Conservation (phyloP, 2,888 invertebrate genomes). For the Hydropsyche betteni region DNA sequence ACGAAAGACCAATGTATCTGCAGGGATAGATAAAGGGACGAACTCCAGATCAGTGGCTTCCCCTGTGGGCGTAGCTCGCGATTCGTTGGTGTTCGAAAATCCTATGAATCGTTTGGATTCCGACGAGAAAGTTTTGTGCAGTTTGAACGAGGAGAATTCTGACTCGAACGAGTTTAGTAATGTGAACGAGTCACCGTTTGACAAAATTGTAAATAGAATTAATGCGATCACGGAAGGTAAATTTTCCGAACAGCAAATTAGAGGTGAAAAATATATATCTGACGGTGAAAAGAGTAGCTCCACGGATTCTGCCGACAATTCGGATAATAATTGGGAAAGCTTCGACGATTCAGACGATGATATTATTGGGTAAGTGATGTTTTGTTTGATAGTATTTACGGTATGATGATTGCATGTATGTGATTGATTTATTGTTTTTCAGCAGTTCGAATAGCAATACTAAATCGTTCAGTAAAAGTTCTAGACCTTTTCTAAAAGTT, state of each 20-base stretch:
- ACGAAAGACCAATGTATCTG: neutral
- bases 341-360: conserved; percentile 45
- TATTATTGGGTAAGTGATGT: conserved; percentile 43
- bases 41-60: neutral
- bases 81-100: no score
- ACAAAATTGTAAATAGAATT: neutral
- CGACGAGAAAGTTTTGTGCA: no score
- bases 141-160: no score
- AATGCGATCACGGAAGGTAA: neutral
- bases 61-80: no score
- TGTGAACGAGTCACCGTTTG: neutral
- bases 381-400: neutral
- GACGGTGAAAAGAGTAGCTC: conserved; percentile 34
- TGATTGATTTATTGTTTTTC: neutral
- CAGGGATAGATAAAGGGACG: neutral
- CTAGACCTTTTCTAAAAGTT: conserved; percentile 56
- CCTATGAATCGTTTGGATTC: no score
- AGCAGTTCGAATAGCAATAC: neutral
- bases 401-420: neutral
- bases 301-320: conserved; percentile 42
- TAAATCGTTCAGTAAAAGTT: conserved; percentile 13
- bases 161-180: no score
- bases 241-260: neutral
- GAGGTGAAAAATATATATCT: no score
- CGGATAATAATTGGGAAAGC: conserved; percentile 49